Evolutionary conservation across 2,113 vertebrate genomes (phyloP), one percentile per base, ranked within the genome.

Genomic region (Malurus elegans): DNA sequence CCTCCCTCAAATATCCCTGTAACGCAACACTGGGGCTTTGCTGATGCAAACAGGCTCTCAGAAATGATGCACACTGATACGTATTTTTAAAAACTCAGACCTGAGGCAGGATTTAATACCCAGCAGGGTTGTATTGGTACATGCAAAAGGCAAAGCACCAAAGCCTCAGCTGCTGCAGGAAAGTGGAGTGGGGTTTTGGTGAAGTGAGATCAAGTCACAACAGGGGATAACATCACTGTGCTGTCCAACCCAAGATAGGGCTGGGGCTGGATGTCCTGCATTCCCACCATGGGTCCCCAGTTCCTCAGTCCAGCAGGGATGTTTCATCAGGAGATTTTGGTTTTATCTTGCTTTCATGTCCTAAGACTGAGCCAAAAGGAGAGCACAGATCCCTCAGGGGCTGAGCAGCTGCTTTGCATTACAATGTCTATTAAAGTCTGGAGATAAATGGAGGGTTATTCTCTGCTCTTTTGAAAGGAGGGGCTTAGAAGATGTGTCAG

Each of bases 321-420:
- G 42, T 69, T 87, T 87, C 45, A 28, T 40, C 44, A 28, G 19
- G 51, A 85, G 64, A 28, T 62, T 86, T 82, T 88, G 70, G 3
- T 58, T 91, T 84, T 81, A 62, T 86, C 50, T 86, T 65, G 56
- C 28, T 78, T 95, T 56, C 60, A n/a, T 8, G 29, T 75, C 71
- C 74, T 13, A 7, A 85, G 61, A 74, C 16, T 10, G 64, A 91
- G 75, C 47, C 81, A 78, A 83, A 90, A 54, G 28, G 28, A 86
- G 14, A 87, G 70, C 38, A 66, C 11, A 34, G 42, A 79, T 28
- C 62, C 47, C 79, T 73, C 34, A 29, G 85, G 85, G 54, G 81
- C 53, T 91, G 79, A 72, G 84, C 81, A 93, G 88, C 84, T 93
- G 79, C 67, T 80, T 86, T 76, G n/a, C 75, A 40, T 64, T 83